These are phyloP conservation scores for Cavia aperea DNA, from an alignment of 2,113 vertebrate species.

Conservation along the genomic window DNA sequence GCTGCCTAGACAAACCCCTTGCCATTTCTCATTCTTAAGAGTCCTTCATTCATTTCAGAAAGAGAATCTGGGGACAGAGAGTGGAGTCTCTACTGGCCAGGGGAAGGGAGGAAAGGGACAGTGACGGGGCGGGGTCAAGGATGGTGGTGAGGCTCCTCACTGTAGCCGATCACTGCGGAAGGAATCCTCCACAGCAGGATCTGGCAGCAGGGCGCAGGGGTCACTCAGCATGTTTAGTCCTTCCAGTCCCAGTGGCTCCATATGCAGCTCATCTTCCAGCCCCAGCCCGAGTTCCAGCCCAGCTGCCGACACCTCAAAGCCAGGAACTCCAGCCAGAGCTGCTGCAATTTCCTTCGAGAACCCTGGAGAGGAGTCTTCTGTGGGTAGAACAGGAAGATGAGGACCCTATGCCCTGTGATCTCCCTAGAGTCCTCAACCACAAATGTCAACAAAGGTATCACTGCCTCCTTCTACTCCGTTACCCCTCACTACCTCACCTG, in stretches of 20 bases:
- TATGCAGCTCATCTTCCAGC: conserved; percentile 84
- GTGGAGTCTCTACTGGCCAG: conserved; percentile 60
- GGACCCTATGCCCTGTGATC: background rate
- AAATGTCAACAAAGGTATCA: accelerated
- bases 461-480: background rate
- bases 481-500: conserved; percentile 71
- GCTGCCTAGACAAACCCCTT: conserved; percentile 39
- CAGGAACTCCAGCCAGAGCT: conserved; percentile 87
- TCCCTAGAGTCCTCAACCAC: background rate
- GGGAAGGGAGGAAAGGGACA: conserved; percentile 40
- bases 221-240: conserved; percentile 85
- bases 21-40: conserved; percentile 44
- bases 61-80: conserved; percentile 60
- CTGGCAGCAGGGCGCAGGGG: conserved; percentile 87
- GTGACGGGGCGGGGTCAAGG: conserved; percentile 9
- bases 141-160: conserved; percentile 70
- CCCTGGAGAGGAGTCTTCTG: conserved; percentile 83
- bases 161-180: conserved; percentile 90
- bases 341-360: conserved; percentile 91
- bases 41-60: conserved; percentile 52
- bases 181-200: conserved; percentile 90
- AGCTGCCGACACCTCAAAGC: conserved; percentile 84
- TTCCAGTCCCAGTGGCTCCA: conserved; percentile 86
- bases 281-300: conserved; percentile 75
- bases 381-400: background rate